Evolutionary conservation across 2,888 invertebrate genomes (phyloP).

Genomic region (Dicranocentrus wangi): DNA sequence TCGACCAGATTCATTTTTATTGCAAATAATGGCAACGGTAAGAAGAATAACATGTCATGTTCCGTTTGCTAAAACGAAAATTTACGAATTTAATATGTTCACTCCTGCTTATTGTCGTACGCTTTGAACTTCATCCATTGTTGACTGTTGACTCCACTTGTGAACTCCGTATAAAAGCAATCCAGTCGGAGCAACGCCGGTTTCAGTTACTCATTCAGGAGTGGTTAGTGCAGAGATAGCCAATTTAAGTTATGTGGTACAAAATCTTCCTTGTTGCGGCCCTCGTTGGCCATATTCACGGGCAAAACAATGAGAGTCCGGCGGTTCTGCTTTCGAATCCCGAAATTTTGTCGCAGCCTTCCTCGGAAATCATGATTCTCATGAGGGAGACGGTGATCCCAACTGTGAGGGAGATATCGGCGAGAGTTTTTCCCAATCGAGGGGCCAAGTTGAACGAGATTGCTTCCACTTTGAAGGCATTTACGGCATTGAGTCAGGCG

Average conservation of each 20-base stretch:
- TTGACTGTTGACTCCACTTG: too few species aligned
- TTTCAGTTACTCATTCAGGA: conserved; percentile 23
- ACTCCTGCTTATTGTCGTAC: too few species aligned
- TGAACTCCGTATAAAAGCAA: conserved; percentile 42
- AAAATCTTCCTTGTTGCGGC: background rate
- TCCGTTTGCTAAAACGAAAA: conserved; percentile 9
- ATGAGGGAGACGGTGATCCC: conserved; percentile 20
- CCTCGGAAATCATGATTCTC: conserved; percentile 29
- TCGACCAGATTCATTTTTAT: background rate
- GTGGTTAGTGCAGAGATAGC: background rate
- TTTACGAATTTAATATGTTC: too few species aligned
- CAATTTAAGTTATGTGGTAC: too few species aligned
- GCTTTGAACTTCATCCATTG: too few species aligned
- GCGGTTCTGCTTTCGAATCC: background rate
- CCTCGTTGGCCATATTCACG: background rate
- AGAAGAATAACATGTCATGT: conserved; percentile 4
- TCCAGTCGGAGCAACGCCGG: conserved; percentile 3
- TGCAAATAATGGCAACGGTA: background rate
- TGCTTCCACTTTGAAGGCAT: background rate
- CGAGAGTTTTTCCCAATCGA: background rate
- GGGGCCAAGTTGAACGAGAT: background rate
- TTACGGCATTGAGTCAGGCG: background rate
- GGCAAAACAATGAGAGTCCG: too few species aligned
- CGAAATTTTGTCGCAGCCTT: background rate
- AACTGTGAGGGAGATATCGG: background rate